Conservation (phyloP, 2,797 vertebrate genomes). For the Valencia hispanica region DNA sequence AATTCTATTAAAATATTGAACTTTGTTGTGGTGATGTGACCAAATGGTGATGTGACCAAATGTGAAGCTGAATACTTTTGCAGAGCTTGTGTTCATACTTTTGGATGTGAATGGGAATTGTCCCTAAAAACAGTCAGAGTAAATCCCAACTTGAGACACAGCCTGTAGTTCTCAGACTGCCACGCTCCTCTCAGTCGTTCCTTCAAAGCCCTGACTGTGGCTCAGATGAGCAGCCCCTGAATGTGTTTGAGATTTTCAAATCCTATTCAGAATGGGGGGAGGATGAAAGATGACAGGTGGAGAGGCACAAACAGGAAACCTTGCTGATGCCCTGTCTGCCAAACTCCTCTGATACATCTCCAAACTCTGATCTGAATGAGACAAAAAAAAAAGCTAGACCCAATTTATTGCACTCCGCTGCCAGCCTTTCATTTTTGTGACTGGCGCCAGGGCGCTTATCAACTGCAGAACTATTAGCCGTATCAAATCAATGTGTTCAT, state of each 20-base stretch:
- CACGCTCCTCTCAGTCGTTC: constrained; percentile 26
- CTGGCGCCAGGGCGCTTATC: constrained; percentile 73
- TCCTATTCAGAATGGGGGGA: constrained; percentile 48
- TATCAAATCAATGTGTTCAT: constrained; percentile 80
- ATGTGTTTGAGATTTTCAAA: constrained; percentile 44
- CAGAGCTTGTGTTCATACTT: background rate
- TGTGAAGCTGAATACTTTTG: background rate
- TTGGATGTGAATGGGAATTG: background rate
- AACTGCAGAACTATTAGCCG: constrained; percentile 77
- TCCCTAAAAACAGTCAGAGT: background rate
- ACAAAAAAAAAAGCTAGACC: constrained; percentile 52
- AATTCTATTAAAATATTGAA: background rate
- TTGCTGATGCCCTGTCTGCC: constrained; percentile 55
- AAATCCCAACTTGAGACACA: constrained; percentile 5
- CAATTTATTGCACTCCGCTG: constrained; percentile 69
- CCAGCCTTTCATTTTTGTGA: constrained; percentile 71
- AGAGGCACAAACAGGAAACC: constrained; percentile 69
- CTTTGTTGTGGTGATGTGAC: background rate
- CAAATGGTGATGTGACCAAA: background rate
- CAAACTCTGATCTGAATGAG: constrained; percentile 63
- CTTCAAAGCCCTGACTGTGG: constrained; percentile 38
- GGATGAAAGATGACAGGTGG: constrained; percentile 69
- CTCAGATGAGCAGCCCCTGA: constrained; percentile 46
- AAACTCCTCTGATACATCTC: constrained; percentile 62
- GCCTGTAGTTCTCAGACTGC: constrained; percentile 11